phyloP scores from a whole-genome alignment of 2,113 vertebrate genomes.

The Thunnus maccoyii region DNA sequence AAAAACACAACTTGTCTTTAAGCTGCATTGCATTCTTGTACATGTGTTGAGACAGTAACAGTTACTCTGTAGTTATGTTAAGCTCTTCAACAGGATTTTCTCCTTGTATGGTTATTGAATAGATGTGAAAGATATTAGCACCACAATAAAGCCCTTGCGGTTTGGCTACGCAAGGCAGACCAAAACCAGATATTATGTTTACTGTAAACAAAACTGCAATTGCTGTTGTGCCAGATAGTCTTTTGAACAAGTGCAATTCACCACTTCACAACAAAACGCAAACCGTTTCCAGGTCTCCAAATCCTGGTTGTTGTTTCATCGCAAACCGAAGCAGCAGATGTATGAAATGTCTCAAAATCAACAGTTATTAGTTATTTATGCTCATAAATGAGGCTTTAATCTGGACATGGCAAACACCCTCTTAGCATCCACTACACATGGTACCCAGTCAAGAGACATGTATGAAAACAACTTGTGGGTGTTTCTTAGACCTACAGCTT shows the following conservation, averaged over 20 bases:
- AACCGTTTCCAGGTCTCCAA: too few species aligned
- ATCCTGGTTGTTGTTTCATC: neutral
- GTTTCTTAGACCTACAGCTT: neutral
- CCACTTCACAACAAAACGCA: neutral
- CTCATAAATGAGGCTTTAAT: neutral
- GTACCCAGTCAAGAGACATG: neutral
- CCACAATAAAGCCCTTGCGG: neutral
- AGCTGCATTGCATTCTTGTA: neutral
- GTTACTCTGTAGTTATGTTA: neutral
- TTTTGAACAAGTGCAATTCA: conserved; percentile 14
- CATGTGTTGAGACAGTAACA: conserved; percentile 1
- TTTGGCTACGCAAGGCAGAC: conserved; percentile 4
- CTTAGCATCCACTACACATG: neutral
- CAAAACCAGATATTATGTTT: neutral
- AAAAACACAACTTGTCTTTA: neutral
- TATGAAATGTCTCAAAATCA: neutral
- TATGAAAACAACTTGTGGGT: neutral
- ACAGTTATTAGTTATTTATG: neutral
- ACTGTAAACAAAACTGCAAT: conserved; percentile 32
- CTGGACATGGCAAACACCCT: conserved; percentile 9
- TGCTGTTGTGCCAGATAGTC: conserved; percentile 16
- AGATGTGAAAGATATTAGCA: neutral
- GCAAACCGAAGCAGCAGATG: neutral
- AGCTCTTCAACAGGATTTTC: neutral
- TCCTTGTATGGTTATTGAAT: neutral